Conservation (phyloP, 2,797 vertebrate genomes). For the Morus bassanus region DNA sequence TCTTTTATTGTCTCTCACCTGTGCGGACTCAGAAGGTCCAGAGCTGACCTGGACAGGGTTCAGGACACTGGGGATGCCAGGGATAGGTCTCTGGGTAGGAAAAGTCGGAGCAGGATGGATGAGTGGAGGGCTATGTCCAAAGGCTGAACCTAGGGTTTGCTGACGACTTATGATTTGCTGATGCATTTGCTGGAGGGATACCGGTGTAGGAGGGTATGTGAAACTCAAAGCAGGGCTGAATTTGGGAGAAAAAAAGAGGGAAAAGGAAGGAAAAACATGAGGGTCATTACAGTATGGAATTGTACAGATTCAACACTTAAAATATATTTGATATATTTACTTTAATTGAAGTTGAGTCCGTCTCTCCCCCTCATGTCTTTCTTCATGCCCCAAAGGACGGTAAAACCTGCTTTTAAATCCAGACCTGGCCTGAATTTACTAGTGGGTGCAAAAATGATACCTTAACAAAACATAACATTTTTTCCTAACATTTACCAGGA, state of each 20-base stretch:
- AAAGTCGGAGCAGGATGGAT: conserved; percentile 94
- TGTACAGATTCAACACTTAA: neutral
- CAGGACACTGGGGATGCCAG: conserved; percentile 88
- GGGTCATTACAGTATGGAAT: neutral
- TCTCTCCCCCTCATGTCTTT: neutral
- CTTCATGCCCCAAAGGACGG: neutral
- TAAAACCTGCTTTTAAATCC: neutral
- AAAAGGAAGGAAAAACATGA: neutral
- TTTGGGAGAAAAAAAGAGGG: conserved; percentile 31
- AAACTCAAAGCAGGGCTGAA: conserved; percentile 91
- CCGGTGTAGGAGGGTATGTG: conserved; percentile 92
- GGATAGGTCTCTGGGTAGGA: conserved; percentile 90
- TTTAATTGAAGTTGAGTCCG: neutral
- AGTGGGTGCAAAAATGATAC: neutral
- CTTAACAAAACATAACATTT: neutral
- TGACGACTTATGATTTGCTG: conserved; percentile 94
- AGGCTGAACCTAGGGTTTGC: conserved; percentile 90
- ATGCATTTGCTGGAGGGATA: conserved; percentile 93
- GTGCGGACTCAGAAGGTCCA: conserved; percentile 87
- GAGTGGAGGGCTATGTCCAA: conserved; percentile 96
- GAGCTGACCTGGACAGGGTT: conserved; percentile 87
- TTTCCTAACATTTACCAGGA: neutral
- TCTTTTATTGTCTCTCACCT: conserved; percentile 81
- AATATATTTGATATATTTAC: neutral
- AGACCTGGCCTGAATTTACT: neutral